phyloP scores from a whole-genome alignment of 2,797 vertebrate species.

The Uromys caudimaculatus region DNA sequence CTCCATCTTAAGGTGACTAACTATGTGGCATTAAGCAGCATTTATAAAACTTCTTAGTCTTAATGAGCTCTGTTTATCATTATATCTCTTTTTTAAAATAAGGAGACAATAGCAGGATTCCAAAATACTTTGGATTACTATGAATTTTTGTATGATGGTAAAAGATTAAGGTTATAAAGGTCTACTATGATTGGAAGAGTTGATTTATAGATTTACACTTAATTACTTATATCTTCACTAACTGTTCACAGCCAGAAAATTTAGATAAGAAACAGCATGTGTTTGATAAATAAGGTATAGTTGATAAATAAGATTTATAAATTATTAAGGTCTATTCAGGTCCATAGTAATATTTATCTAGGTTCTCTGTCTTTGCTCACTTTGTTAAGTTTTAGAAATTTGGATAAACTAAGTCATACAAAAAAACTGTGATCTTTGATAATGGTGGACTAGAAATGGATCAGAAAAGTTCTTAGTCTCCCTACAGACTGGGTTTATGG shows the following conservation, averaged over 20 bases:
- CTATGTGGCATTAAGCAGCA: not conserved
- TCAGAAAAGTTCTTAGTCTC: no score
- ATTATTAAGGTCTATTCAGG: not conserved
- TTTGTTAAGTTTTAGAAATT: not conserved
- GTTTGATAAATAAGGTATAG: not conserved
- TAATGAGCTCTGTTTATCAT: not conserved
- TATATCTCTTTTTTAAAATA: not conserved
- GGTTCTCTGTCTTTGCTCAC: not conserved
- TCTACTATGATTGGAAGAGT: not conserved
- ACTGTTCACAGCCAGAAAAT: no score
- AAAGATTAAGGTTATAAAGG: not conserved
- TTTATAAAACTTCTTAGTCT: not conserved
- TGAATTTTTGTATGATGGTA: not conserved
- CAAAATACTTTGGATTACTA: not conserved
- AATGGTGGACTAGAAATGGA: no score
- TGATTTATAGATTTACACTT: not conserved
- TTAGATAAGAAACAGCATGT: not conserved
- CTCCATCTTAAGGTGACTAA: not conserved
- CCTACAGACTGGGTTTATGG: no score
- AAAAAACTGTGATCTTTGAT: not conserved
- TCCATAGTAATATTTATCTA: not conserved
- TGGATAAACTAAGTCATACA: not conserved
- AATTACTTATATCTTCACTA: not conserved
- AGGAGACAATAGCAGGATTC: not conserved
- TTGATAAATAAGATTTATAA: not conserved